These are phyloP conservation scores for Passer montanus DNA, from an alignment of 2,113 vertebrate species.

Conservation along the genomic window DNA sequence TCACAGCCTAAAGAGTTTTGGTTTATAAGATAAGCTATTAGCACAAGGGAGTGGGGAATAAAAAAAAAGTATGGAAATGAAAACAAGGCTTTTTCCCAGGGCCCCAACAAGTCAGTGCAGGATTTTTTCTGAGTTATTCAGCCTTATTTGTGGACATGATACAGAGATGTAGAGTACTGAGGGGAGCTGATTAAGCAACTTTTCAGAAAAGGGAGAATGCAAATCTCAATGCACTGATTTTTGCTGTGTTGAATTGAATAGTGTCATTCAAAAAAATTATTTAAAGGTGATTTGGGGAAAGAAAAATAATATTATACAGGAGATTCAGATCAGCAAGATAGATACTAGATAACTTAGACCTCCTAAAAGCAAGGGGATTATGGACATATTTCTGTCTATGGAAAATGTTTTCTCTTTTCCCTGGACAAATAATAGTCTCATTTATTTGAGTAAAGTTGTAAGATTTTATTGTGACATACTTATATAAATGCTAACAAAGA, in stretches of 20 bases:
- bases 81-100: slow-evolving; percentile 16
- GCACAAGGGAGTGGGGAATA: background rate
- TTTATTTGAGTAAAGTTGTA: background rate
- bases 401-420: background rate
- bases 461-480: background rate
- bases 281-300: background rate
- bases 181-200: background rate
- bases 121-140: background rate
- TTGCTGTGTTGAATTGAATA: background rate
- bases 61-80: slow-evolving; percentile 10
- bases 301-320: background rate
- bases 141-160: background rate
- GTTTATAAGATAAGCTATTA: slow-evolving; percentile 26
- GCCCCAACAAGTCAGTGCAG: background rate
- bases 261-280: background rate
- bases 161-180: background rate
- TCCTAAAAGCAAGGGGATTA: background rate
- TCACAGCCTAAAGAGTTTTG: background rate
- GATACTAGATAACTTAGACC: background rate
- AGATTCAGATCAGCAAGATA: background rate
- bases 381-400: background rate
- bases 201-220: background rate
- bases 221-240: background rate
- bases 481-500: background rate
- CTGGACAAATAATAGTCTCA: background rate